phyloP scores from a whole-genome alignment of 1,140 invertebrate genomes.

The Nixonia krombeini region DNA sequence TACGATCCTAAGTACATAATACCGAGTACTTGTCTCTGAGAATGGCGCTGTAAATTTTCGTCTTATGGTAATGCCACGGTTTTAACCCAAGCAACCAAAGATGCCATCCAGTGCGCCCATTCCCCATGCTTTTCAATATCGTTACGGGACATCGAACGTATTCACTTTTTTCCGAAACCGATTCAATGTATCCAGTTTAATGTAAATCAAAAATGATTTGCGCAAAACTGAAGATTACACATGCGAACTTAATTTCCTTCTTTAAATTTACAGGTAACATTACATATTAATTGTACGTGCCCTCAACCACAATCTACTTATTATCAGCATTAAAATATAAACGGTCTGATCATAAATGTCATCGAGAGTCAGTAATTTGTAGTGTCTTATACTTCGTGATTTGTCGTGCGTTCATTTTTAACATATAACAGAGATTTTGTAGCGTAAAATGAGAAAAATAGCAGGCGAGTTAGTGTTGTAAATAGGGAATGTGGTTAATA shows the following conservation, averaged over 20 bases:
- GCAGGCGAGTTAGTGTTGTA: constrained; percentile 25
- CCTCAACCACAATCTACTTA: no score
- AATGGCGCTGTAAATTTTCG: constrained; percentile 41
- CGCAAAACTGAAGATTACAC: no score
- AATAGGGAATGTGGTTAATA: constrained; percentile 40
- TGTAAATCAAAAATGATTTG: no score
- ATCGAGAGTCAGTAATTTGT: constrained; percentile 21
- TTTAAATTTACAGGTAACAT: no score
- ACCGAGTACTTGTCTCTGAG: constrained; percentile 35
- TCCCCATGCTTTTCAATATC: constrained; percentile 8
- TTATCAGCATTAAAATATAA: no score
- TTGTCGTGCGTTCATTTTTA: constrained; percentile 8
- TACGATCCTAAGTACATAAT: constrained; percentile 26
- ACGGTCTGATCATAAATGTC: no score
- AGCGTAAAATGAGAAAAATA: constrained; percentile 25
- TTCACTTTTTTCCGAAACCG: no score
- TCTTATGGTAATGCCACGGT: constrained; percentile 21
- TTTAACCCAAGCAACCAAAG: constrained; percentile 24
- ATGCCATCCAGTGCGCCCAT: constrained; percentile 19
- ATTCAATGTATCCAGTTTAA: no score
- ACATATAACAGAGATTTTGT: constrained; percentile 15
- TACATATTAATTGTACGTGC: no score
- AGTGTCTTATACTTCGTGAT: background rate
- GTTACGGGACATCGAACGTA: no score
- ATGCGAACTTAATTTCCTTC: no score